A percentile compares a stretch with the other conserved stretches of the same genome.
These are phyloP conservation scores for Parasteatoda lunata DNA, from an alignment of 2,888 invertebrate species.

Conservation along the genomic window DNA sequence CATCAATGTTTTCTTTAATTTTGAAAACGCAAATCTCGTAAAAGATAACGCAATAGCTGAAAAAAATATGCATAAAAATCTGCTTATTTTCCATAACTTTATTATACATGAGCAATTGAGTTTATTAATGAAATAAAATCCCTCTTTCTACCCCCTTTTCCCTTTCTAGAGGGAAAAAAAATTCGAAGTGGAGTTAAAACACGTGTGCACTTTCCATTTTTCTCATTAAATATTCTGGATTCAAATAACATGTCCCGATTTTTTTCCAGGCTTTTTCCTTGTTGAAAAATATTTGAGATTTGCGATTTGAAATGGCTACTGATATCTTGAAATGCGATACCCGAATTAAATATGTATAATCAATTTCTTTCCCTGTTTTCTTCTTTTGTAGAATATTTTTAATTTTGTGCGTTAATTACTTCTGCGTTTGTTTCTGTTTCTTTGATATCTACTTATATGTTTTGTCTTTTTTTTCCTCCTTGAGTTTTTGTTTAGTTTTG, in stretches of 20 bases:
- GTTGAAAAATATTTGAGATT: constrained; percentile 36
- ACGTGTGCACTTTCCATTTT: constrained; percentile 19
- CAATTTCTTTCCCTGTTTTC: constrained; percentile 41
- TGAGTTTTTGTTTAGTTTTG: too few relatives aligned
- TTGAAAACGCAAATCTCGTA: neutral
- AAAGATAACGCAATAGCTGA: neutral
- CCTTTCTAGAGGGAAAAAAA: constrained; percentile 35
- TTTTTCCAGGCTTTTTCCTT: neutral
- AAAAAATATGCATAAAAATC: constrained; percentile 49
- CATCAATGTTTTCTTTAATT: constrained; percentile 54
- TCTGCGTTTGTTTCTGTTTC: constrained; percentile 48
- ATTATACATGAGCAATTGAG: constrained; percentile 66
- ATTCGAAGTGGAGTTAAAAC: constrained; percentile 39
- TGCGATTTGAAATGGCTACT: neutral
- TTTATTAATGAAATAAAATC: constrained; percentile 64
- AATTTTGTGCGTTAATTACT: constrained; percentile 61
- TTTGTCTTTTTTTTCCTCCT: constrained; percentile 18
- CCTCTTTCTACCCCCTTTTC: neutral
- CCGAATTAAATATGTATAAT: constrained; percentile 66
- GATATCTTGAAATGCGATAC: constrained; percentile 7
- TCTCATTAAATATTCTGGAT: constrained; percentile 59
- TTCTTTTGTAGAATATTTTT: constrained; percentile 19
- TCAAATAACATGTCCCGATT: constrained; percentile 1
- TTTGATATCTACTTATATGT: constrained; percentile 13
- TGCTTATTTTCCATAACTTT: constrained; percentile 62